phyloP scores from a whole-genome alignment of 2,888 invertebrate species.

The Caenorhabditis macrosperma region DNA sequence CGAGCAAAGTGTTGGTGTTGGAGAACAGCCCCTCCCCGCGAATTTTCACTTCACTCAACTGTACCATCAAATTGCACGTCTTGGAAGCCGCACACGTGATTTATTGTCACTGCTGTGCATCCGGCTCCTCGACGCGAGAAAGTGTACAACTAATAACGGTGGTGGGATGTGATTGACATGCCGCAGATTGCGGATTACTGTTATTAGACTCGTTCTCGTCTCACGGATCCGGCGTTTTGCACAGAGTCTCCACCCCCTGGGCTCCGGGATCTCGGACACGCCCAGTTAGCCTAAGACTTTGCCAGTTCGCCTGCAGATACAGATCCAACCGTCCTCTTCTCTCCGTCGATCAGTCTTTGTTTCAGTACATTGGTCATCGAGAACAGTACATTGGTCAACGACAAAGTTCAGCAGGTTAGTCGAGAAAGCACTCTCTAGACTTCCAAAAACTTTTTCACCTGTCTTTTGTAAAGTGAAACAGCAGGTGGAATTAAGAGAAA shows the following conservation, averaged over 20 bases:
- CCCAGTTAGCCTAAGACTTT: too few species aligned
- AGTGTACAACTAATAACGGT: conserved; percentile 17
- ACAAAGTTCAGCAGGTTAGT: too few species aligned
- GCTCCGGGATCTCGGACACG: too few species aligned
- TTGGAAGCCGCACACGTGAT: conserved; percentile 16
- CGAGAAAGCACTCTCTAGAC: too few species aligned
- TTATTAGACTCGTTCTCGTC: conserved; percentile 15
- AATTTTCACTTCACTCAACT: conserved; percentile 40
- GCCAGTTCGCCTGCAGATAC: too few species aligned
- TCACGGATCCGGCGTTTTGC: background rate
- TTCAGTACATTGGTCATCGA: too few species aligned
- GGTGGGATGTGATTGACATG: conserved; percentile 15
- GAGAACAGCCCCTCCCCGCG: background rate
- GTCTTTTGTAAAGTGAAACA: too few species aligned
- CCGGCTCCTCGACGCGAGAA: background rate
- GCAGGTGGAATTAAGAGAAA: too few species aligned
- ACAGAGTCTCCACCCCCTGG: conserved; percentile 11
- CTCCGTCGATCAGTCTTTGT: too few species aligned
- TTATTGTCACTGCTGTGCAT: conserved; percentile 18
- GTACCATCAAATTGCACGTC: conserved; percentile 35
- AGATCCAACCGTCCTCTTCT: too few species aligned
- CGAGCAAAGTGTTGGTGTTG: background rate
- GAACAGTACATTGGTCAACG: too few species aligned
- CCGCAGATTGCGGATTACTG: background rate
- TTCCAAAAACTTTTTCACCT: too few species aligned